A percentile compares a stretch with the other conserved stretches of the same genome.
These are phyloP conservation scores for Drosophila pallidifrons DNA, from an alignment of 1,140 invertebrate species.

Conservation along the genomic window DNA sequence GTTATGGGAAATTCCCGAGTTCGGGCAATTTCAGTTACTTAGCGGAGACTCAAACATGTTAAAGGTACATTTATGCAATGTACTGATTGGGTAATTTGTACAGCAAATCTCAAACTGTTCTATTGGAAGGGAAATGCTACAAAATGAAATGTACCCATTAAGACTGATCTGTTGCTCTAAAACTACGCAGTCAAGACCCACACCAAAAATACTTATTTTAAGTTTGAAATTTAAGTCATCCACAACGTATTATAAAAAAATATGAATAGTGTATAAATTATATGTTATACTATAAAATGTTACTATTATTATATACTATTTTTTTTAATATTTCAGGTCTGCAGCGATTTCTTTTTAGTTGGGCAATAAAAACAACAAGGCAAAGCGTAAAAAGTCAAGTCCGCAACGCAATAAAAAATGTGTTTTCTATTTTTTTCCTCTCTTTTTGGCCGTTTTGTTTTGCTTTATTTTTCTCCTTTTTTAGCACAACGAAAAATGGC, in stretches of 20 bases:
- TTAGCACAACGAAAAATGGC: slow-evolving; percentile 63
- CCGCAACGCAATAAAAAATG: slow-evolving; percentile 49
- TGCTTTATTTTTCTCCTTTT: slow-evolving; percentile 38
- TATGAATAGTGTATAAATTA: background rate
- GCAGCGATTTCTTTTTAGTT: slow-evolving; percentile 14
- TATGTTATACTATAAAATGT: background rate
- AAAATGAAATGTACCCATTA: background rate
- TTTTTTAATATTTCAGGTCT: background rate
- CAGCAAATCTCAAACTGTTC: background rate
- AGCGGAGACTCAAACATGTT: background rate
- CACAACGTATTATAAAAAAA: background rate
- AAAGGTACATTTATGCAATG: background rate
- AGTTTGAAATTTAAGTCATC: background rate
- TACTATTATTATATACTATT: no score
- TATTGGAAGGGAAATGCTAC: background rate
- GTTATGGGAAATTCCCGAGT: background rate
- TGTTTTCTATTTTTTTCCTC: slow-evolving; percentile 24
- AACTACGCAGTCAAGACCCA: background rate
- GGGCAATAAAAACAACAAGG: background rate
- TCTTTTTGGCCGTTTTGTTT: slow-evolving; percentile 10
- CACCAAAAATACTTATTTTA: slow-evolving; percentile 7
- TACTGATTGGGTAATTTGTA: background rate
- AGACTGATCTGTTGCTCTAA: background rate
- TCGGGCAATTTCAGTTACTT: background rate
- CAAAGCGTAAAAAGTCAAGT: slow-evolving; percentile 6